Conservation (phyloP, 2,113 vertebrate genomes). For the Sylvietta virens region DNA sequence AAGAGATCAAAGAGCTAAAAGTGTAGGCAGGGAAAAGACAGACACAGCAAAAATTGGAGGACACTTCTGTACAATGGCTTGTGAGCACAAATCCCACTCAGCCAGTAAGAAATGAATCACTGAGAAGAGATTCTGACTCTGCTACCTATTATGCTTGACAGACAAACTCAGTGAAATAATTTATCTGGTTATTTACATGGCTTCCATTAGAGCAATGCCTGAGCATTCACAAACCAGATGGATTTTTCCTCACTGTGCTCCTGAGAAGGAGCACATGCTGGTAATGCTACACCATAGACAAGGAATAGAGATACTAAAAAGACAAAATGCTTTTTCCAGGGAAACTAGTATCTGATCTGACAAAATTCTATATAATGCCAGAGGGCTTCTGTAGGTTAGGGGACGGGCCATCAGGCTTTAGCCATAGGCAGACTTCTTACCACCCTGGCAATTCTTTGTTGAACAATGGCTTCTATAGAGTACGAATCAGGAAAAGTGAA, state of each 20-base stretch:
- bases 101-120: background rate
- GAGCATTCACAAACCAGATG: slow-evolving; percentile 15
- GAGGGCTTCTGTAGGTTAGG: background rate
- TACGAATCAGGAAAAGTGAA: background rate
- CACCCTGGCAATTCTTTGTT: background rate
- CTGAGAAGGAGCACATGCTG: background rate
- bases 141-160: background rate
- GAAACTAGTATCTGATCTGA: background rate
- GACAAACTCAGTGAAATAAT: background rate
- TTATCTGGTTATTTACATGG: slow-evolving; percentile 29
- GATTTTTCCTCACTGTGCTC: background rate
- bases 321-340: background rate
- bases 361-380: background rate
- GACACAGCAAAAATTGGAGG: background rate
- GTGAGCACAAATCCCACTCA: background rate
- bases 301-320: background rate
- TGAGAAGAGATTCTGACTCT: slow-evolving; percentile 14
- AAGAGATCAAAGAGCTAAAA: background rate
- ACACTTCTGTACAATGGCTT: background rate
- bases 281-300: background rate
- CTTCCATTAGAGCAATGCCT: background rate
- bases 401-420: background rate
- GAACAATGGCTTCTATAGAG: background rate
- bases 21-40: background rate
- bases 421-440: background rate